Conservation (phyloP, 2,113 vertebrate genomes). For the Ursus arctos region DNA sequence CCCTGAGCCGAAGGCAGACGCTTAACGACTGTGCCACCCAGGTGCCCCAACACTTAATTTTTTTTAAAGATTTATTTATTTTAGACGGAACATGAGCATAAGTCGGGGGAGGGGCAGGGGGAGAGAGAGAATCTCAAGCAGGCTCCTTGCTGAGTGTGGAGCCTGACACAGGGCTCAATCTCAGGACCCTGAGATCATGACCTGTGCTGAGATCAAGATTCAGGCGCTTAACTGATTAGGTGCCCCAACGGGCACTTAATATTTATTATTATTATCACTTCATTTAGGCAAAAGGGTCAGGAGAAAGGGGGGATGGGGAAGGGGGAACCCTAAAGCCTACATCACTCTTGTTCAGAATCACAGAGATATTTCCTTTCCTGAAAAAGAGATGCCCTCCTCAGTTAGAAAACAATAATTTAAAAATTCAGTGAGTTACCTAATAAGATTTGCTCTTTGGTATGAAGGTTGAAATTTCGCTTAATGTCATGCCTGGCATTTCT, state of each 20-base stretch:
- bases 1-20: no score
- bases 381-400: background rate
- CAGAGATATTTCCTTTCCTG: background rate
- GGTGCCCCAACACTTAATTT: background rate
- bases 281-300: background rate
- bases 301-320: background rate
- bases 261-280: background rate
- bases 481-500: conserved; percentile 11
- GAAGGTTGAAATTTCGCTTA: conserved; percentile 60
- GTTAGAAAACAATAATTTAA: background rate
- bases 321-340: background rate
- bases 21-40: no score
- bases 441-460: conserved; percentile 41
- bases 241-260: background rate
- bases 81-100: background rate
- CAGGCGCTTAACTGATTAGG: background rate
- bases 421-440: conserved; percentile 34
- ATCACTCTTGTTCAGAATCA: background rate
- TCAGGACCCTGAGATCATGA: background rate
- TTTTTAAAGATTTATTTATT: background rate
- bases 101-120: background rate
- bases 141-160: background rate
- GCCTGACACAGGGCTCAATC: background rate
- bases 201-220: background rate
- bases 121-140: background rate